Base-by-base conservation (phyloP, 1,140 invertebrate species). In the Tetramorium parvispinum region DNA sequence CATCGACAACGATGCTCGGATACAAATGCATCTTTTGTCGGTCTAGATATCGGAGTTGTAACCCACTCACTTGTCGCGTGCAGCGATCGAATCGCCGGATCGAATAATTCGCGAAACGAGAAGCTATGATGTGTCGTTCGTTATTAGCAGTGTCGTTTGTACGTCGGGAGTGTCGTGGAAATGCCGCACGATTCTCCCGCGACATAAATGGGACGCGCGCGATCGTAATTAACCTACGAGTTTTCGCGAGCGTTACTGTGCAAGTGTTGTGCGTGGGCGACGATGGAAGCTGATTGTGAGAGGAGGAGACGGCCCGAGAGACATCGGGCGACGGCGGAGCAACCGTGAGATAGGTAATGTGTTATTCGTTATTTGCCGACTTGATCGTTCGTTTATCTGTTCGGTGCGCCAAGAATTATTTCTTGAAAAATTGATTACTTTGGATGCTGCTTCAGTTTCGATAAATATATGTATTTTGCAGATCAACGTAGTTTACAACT, bases 391-490 rank as follows among this genome's bases (percentile, higher is more conserved):
- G 10, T 8, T 43, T 49, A 24, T 68, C 32, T 27, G 11, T 68
- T 46, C 21, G 65, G 49, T 24, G 40, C 40, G 21, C 40, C 13
- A 49, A 24, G 40, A 68, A 68, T 46, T 49, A 46, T 27, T 68
- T 68, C 21, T 21, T 24, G 43, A 68, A 49, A 68, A 68, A 68
- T 49, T 24, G 6, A 49, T 68, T 37, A 65, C 18, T 18, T n/a
- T 21, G 37, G 37, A 40, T 8, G 65, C 40, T 24, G 65, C 40
- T 68, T 46, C 40, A 68, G 49, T 68, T 49, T 49, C 40, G 65
- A 68, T 49, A 43, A 43, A 68, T 68, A 49, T 49, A 68, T 66
- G 63, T 65, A 37, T 65, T 66, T 66, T 66, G 63, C 63, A 66
- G 40, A 66, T 66, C n/a, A 43, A 46, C 63, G n/a, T 66, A 66